phyloP scores from a whole-genome alignment of 2,797 vertebrate genomes.

The Falco rusticolus region DNA sequence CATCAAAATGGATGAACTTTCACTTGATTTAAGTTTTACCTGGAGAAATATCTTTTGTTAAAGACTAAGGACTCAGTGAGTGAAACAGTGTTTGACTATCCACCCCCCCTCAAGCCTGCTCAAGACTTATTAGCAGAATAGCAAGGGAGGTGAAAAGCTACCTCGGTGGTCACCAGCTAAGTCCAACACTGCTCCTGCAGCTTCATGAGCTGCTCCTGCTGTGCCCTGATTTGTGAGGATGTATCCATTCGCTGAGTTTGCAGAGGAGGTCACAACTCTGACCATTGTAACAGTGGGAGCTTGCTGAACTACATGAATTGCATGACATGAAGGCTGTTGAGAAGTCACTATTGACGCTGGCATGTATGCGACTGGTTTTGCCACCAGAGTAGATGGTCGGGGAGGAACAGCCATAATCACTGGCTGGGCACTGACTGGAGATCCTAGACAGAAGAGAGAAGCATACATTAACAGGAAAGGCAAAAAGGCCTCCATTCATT shows the following conservation, averaged over 20 bases:
- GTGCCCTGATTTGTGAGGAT: slow-evolving; percentile 81
- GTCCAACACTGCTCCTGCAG: slow-evolving; percentile 81
- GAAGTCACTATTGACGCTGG: slow-evolving; percentile 86
- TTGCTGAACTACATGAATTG: slow-evolving; percentile 91
- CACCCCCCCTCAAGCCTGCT: neutral
- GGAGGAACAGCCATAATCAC: slow-evolving; percentile 94
- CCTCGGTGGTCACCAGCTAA: slow-evolving; percentile 77
- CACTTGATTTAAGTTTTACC: neutral
- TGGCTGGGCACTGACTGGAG: slow-evolving; percentile 91
- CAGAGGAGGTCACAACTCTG: slow-evolving; percentile 87
- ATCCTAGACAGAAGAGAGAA: slow-evolving; percentile 78
- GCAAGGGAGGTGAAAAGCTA: slow-evolving; percentile 34
- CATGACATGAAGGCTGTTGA: slow-evolving; percentile 83
- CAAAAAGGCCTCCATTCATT: neutral
- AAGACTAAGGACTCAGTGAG: neutral
- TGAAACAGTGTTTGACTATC: neutral
- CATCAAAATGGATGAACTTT: neutral
- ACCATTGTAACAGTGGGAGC: slow-evolving; percentile 94
- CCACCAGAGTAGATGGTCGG: slow-evolving; percentile 81
- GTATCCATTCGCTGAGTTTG: slow-evolving; percentile 91
- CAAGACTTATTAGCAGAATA: neutral
- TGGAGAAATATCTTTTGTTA: neutral
- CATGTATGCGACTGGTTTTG: slow-evolving; percentile 91
- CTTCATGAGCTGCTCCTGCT: slow-evolving; percentile 68
- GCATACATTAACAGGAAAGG: neutral